Evolutionary conservation across 2,797 vertebrate genomes (phyloP).

Genomic region (Alouatta caraya): DNA sequence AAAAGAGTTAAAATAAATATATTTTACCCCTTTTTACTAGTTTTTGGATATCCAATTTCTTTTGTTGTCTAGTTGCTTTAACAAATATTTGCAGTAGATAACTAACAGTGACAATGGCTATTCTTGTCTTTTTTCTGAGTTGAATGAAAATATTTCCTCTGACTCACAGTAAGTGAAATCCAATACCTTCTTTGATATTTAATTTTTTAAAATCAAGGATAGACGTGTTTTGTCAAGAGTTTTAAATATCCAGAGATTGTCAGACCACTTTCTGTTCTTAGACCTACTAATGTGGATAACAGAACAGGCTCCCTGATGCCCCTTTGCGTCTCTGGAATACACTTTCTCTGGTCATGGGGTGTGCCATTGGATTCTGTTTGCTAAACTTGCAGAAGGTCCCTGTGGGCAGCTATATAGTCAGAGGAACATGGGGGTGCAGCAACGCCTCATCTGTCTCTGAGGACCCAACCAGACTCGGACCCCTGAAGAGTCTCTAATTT

Average conservation of each 20-base stretch:
- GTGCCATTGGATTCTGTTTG: not conserved
- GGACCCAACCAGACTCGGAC: not conserved
- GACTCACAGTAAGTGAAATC: not conserved
- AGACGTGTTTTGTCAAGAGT: not conserved
- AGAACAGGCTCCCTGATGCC: rapidly evolving
- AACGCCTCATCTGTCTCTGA: not conserved
- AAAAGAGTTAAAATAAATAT: not conserved
- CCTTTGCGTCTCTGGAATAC: not conserved
- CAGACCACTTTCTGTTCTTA: not conserved
- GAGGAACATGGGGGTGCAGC: rapidly evolving
- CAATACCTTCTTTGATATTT: not conserved
- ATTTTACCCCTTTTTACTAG: not conserved
- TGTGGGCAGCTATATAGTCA: no score
- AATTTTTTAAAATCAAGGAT: not conserved
- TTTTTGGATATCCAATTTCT: not conserved
- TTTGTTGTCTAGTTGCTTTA: not conserved
- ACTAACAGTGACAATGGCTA: not conserved
- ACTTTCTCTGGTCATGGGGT: not conserved
- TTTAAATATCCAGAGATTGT: not conserved
- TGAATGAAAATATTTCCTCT: not conserved
- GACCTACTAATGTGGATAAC: rapidly evolving
- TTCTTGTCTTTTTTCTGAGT: not conserved
- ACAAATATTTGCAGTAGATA: not conserved
- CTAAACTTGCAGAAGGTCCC: no score
- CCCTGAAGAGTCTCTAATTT: not conserved